Conservation (phyloP, 2,888 invertebrate genomes). For the Caenorhabditis sp. region DNA sequence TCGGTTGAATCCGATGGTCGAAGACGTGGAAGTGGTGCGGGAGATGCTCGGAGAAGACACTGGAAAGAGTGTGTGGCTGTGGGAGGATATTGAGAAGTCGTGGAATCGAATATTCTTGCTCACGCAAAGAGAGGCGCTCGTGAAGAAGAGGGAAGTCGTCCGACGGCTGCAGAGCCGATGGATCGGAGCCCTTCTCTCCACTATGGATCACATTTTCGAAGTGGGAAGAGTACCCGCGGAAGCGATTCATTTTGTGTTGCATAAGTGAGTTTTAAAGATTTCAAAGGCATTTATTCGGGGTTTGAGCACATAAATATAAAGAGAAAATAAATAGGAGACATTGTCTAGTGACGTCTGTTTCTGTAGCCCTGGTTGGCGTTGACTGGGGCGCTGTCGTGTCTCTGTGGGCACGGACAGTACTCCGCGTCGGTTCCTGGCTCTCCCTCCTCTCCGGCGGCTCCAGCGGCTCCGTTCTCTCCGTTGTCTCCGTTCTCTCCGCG, state of each 20-base stretch:
- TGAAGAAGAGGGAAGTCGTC: constrained; percentile 25
- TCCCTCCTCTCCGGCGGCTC: constrained; percentile 70
- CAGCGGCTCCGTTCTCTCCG: constrained; percentile 65
- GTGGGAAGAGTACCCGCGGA: constrained; percentile 42
- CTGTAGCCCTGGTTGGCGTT: constrained; percentile 49
- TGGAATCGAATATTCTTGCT: constrained; percentile 53
- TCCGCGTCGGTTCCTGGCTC: constrained; percentile 72
- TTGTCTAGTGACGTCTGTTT: constrained; percentile 51
- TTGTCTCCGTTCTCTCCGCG: constrained; percentile 70
- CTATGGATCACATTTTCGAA: constrained; percentile 53
- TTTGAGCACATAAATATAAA: constrained; percentile 46
- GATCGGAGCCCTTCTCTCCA: constrained; percentile 13
- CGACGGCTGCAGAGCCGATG: constrained; percentile 31
- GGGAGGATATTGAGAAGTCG: constrained; percentile 50
- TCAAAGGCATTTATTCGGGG: too few relatives aligned
- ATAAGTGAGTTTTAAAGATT: constrained; percentile 42
- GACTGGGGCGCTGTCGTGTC: constrained; percentile 51
- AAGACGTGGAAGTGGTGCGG: constrained; percentile 47
- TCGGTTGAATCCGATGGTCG: constrained; percentile 4
- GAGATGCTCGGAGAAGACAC: constrained; percentile 40
- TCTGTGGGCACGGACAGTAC: constrained; percentile 66
- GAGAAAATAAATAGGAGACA: constrained; percentile 9
- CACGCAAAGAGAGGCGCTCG: constrained; percentile 33
- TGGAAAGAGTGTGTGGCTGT: constrained; percentile 38
- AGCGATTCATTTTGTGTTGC: constrained; percentile 39